Evolutionary conservation across 2,797 vertebrate genomes (phyloP).

Genomic region (Sphenopsis melanotis): DNA sequence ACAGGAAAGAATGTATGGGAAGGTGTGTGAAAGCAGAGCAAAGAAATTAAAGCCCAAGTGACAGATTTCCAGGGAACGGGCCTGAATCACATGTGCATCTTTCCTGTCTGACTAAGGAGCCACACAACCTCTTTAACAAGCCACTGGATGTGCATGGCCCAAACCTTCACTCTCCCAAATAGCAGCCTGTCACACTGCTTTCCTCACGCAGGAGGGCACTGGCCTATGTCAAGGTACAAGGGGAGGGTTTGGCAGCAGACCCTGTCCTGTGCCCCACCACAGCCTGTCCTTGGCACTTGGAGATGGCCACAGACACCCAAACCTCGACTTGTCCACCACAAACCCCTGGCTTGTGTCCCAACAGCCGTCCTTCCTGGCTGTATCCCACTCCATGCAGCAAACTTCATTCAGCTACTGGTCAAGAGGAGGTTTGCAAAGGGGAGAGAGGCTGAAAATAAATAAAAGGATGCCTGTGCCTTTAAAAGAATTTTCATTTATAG

Average conservation of each 20-base stretch:
- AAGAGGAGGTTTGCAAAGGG: neutral
- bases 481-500: slow-evolving; percentile 86
- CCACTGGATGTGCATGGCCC: neutral
- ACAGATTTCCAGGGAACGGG: neutral
- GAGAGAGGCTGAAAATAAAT: neutral
- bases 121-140: neutral
- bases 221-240: neutral
- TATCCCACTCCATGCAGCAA: accelerated
- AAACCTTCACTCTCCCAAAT: neutral
- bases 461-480: slow-evolving; percentile 77
- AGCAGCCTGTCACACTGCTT: neutral
- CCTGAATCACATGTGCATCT: neutral
- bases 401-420: neutral
- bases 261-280: neutral
- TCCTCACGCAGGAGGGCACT: neutral
- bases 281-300: neutral
- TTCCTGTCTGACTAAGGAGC: neutral
- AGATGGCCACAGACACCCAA: neutral
- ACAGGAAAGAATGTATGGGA: neutral
- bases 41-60: neutral
- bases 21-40: neutral
- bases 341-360: neutral
- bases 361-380: neutral
- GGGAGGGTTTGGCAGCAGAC: neutral
- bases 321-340: accelerated